A percentile compares a stretch with the other conserved stretches of the same genome.
These are phyloP conservation scores for Holcopasites calliopsidis DNA, from an alignment of 1,140 invertebrate genomes.

Conservation along the genomic window DNA sequence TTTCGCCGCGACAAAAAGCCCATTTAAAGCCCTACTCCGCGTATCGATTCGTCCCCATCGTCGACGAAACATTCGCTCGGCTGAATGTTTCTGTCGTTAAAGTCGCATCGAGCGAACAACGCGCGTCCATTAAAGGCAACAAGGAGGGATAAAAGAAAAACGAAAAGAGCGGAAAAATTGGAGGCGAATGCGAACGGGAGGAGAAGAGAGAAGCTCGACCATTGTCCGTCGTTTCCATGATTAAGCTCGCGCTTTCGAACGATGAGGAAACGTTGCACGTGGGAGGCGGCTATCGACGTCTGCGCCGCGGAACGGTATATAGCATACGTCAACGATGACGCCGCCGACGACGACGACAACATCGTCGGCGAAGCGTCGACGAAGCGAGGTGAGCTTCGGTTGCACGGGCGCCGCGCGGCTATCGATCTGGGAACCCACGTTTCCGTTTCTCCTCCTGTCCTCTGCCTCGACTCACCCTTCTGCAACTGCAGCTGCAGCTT, in stretches of 20 bases:
- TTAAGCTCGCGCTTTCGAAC: conserved; percentile 57
- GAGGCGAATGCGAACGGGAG: not conserved
- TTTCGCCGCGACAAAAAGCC: not conserved
- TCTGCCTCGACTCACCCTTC: conserved; percentile 39
- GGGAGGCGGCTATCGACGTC: conserved; percentile 67
- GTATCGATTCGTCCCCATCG: not conserved
- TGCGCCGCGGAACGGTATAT: conserved; percentile 44
- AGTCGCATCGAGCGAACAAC: conserved; percentile 23
- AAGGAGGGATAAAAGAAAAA: not conserved
- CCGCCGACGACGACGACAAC: conserved; percentile 3
- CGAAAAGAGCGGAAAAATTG: not conserved
- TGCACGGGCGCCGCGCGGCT: conserved; percentile 66
- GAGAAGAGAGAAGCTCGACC: conserved; percentile 26
- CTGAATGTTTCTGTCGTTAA: conserved; percentile 36
- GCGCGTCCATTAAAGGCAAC: conserved; percentile 17
- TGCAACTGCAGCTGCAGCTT: conserved; percentile 61
- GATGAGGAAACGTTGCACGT: conserved; percentile 68
- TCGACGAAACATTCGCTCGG: not conserved
- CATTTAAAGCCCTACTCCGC: not conserved
- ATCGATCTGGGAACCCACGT: conserved; percentile 71
- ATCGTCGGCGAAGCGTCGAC: conserved; percentile 34
- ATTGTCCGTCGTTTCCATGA: conserved; percentile 41
- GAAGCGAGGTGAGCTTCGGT: conserved; percentile 60
- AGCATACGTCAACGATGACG: conserved; percentile 29
- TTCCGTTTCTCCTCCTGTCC: conserved; percentile 61